Evolutionary conservation across 2,888 invertebrate genomes (phyloP).

Genomic region (Cosmorhoe ocellata): DNA sequence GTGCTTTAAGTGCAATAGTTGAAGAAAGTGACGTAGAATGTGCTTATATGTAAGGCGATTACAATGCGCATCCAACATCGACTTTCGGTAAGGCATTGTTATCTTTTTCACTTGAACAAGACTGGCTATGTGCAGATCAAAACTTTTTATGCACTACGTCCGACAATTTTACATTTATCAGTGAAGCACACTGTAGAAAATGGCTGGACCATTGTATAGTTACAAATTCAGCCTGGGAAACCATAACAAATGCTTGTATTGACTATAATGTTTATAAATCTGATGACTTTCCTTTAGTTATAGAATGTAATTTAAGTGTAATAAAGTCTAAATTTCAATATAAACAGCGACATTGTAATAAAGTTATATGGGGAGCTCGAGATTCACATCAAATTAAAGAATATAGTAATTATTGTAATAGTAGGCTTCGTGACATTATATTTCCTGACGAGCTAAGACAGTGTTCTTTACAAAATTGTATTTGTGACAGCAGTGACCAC

Average conservation of each 20-base stretch:
- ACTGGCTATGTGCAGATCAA: not conserved
- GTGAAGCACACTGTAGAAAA: not conserved
- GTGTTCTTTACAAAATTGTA: not conserved
- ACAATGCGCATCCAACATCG: not conserved
- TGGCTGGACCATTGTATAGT: not conserved
- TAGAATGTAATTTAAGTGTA: not conserved
- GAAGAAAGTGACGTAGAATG: not conserved
- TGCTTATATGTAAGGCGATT: not conserved
- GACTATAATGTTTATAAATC: not conserved
- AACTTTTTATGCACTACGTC: not conserved
- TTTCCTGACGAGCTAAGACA: no score
- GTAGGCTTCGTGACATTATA: no score
- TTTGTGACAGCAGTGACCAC: not conserved
- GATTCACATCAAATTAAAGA: not conserved
- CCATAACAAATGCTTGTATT: no score
- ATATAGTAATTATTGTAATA: not conserved
- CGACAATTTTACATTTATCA: not conserved
- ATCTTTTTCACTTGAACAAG: not conserved
- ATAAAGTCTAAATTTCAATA: not conserved
- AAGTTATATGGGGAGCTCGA: not conserved
- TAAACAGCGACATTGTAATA: not conserved
- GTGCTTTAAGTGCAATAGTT: not conserved
- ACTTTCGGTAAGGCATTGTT: not conserved
- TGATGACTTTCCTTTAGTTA: not conserved
- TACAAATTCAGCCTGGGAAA: no score